Conservation (phyloP, 1,140 invertebrate species). For the Calephelis nemesis region DNA sequence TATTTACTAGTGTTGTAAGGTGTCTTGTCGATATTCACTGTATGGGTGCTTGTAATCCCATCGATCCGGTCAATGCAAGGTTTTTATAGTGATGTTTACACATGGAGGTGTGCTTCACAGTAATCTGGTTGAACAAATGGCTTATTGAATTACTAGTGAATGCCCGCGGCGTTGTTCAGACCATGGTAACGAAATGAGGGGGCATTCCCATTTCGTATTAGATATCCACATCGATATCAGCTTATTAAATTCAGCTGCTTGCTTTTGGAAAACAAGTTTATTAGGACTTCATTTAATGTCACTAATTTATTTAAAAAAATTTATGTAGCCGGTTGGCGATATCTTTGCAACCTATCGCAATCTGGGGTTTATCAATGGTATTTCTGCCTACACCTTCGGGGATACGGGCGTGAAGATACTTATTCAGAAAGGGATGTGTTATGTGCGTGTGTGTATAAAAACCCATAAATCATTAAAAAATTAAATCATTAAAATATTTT, state of each 20-base stretch:
- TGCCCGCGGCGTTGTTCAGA: constrained; percentile 7
- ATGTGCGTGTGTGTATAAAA: too few species aligned
- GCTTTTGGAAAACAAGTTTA: not conserved
- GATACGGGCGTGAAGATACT: too few species aligned
- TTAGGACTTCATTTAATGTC: not conserved
- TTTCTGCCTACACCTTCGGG: too few species aligned
- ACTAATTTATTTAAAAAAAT: too few species aligned
- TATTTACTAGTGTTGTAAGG: constrained; percentile 17
- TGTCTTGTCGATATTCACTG: constrained; percentile 23
- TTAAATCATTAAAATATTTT: too few species aligned
- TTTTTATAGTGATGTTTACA: constrained; percentile 26
- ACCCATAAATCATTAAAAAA: too few species aligned
- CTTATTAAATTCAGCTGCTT: not conserved
- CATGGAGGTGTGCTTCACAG: constrained; percentile 15
- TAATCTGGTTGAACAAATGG: constrained; percentile 16
- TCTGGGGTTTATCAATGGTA: too few species aligned
- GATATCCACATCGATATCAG: constrained; percentile 7
- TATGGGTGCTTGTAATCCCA: constrained; percentile 41
- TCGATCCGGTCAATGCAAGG: constrained; percentile 35
- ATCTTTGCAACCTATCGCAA: too few species aligned
- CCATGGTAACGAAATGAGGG: not conserved
- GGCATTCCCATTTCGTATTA: not conserved
- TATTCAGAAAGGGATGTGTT: too few species aligned
- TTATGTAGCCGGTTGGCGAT: too few species aligned
- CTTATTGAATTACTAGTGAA: constrained; percentile 11